Percentiles rank a stretch among this genome's conserved stretches.
phyloP scores from a whole-genome alignment of 2,888 invertebrate genomes.

The Nomada ruficornis region DNA sequence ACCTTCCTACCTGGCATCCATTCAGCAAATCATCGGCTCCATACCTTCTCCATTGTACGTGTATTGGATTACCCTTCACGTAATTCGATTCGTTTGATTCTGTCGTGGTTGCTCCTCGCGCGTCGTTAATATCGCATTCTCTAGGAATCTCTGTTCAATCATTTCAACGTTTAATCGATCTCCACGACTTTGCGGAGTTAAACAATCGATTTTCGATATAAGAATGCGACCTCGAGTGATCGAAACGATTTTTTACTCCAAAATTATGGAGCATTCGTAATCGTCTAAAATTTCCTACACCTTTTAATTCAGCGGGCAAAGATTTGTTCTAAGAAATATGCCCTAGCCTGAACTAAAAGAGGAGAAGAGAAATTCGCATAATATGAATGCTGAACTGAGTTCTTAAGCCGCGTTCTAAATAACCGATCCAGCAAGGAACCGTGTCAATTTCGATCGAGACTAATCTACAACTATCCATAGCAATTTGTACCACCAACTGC shows the following conservation, averaged over 20 bases:
- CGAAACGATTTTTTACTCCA: too few relatives aligned
- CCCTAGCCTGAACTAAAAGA: too few relatives aligned
- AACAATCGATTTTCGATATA: too few relatives aligned
- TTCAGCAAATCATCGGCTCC: slow-evolving; percentile 58
- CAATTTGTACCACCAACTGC: background rate
- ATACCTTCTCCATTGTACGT: background rate
- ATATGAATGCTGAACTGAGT: too few relatives aligned
- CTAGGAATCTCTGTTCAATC: background rate
- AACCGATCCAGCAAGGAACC: background rate
- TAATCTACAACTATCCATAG: background rate
- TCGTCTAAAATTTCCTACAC: too few relatives aligned
- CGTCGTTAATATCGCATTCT: background rate
- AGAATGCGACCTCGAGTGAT: too few relatives aligned
- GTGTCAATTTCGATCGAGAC: background rate
- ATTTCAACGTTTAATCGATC: background rate
- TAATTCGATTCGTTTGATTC: slow-evolving; percentile 40
- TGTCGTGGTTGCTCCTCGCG: background rate
- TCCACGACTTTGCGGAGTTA: background rate
- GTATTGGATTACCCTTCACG: slow-evolving; percentile 20
- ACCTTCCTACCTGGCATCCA: slow-evolving; percentile 55
- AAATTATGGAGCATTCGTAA: too few relatives aligned
- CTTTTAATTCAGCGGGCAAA: too few relatives aligned
- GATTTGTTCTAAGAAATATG: too few relatives aligned
- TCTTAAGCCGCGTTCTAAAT: too few relatives aligned
- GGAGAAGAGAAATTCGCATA: too few relatives aligned